Percentiles rank a stretch among this genome's conserved stretches.
Evolutionary conservation across 2,888 invertebrate species (phyloP).

Genomic region (Campopleginae sp.): DNA sequence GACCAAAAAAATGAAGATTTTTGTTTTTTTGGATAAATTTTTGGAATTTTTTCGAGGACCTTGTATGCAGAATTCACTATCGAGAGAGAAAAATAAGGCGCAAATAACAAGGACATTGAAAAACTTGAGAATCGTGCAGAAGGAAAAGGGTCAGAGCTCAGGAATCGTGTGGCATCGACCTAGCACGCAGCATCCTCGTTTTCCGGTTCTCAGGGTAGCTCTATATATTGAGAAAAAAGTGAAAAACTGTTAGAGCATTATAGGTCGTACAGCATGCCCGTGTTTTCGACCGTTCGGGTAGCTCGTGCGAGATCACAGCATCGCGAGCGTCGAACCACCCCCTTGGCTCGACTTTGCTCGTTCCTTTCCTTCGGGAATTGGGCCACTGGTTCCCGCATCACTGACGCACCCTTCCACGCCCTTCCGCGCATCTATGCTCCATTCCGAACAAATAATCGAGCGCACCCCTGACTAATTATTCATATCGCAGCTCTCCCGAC

Average conservation of each 20-base stretch:
- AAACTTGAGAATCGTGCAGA: background rate
- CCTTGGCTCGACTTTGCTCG: conserved; percentile 45
- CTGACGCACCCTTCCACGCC: conserved; percentile 3
- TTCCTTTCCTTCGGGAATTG: conserved; percentile 61
- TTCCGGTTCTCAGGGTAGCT: too few relatives aligned
- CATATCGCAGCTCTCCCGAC: background rate
- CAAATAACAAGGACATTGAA: background rate
- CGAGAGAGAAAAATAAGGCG: too few relatives aligned
- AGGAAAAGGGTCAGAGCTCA: conserved; percentile 63
- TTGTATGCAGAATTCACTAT: too few relatives aligned
- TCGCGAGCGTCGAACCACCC: conserved; percentile 34
- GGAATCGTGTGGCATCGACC: conserved; percentile 73
- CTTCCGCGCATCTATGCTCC: background rate
- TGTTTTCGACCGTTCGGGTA: conserved; percentile 56
- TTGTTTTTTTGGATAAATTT: background rate
- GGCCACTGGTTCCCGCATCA: conserved; percentile 55
- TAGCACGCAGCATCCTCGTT: too few relatives aligned
- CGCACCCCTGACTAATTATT: background rate
- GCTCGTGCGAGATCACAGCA: conserved; percentile 56
- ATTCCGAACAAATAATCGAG: background rate
- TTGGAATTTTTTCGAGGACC: background rate
- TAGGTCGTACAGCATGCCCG: too few relatives aligned
- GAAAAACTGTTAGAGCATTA: background rate
- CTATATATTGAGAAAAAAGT: conserved; percentile 25
- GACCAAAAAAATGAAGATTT: background rate